phyloP scores from a whole-genome alignment of 2,888 invertebrate genomes.

The Beris morrisii region DNA sequence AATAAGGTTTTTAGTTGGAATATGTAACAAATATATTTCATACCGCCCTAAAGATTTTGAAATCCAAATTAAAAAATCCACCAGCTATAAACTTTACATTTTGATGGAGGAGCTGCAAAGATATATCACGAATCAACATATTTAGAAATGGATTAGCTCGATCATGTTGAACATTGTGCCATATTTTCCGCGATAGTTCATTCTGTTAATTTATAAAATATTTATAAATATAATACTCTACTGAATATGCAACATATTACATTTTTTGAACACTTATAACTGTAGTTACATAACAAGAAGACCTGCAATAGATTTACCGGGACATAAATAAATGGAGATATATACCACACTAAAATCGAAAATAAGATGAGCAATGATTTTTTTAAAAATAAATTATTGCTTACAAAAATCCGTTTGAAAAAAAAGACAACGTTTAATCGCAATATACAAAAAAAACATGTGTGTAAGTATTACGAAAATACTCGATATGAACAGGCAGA shows the following conservation, averaged over 20 bases:
- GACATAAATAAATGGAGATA: background rate
- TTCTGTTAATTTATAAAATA: constrained; percentile 44
- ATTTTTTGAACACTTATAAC: constrained; percentile 9
- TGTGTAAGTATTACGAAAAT: constrained; percentile 10
- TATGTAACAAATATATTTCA: constrained; percentile 31
- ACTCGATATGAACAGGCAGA: background rate
- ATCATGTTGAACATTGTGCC: constrained; percentile 50
- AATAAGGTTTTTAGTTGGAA: background rate
- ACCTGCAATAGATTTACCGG: constrained; percentile 13
- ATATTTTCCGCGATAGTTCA: constrained; percentile 50
- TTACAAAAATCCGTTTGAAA: too few relatives aligned
- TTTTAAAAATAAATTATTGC: too few relatives aligned
- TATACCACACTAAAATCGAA: too few relatives aligned
- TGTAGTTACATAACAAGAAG: constrained; percentile 10
- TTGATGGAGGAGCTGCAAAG: constrained; percentile 53
- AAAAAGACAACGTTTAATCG: background rate
- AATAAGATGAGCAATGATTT: too few relatives aligned
- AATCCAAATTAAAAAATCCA: constrained; percentile 52
- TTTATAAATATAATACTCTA: background rate
- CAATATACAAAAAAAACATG: constrained; percentile 19
- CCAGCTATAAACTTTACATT: constrained; percentile 52
- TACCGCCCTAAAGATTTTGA: constrained; percentile 51
- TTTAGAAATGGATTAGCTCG: constrained; percentile 51
- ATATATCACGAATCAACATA: constrained; percentile 50
- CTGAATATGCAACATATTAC: background rate